These are phyloP conservation scores for Taphrorychus bicolor DNA, from an alignment of 2,888 invertebrate genomes.

Conservation along the genomic window DNA sequence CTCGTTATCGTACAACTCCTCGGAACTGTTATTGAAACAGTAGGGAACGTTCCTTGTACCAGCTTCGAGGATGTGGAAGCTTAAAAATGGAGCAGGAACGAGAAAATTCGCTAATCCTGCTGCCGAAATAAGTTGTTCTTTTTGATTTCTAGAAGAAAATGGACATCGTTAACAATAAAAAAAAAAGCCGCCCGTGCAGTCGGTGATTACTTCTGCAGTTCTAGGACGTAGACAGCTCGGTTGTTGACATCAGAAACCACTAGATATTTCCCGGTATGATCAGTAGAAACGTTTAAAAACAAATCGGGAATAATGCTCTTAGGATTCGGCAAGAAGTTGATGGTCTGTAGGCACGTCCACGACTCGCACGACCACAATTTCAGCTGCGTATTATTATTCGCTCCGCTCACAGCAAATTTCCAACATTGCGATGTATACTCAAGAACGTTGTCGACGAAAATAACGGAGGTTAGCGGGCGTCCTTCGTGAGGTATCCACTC, in stretches of 20 bases:
- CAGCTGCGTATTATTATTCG: conserved; percentile 86
- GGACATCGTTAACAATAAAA: background rate
- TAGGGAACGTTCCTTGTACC: conserved; percentile 63
- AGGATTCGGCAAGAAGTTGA: conserved; percentile 69
- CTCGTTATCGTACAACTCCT: conserved; percentile 68
- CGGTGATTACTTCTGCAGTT: conserved; percentile 64
- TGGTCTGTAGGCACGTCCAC: conserved; percentile 93
- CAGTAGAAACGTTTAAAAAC: conserved; percentile 80
- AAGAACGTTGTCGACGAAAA: conserved; percentile 92
- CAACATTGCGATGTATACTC: conserved; percentile 85
- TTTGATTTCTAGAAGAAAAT: conserved; percentile 63
- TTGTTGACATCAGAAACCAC: conserved; percentile 88
- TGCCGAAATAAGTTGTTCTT: conserved; percentile 70
- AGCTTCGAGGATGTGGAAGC: conserved; percentile 87
- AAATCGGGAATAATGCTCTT: conserved; percentile 56
- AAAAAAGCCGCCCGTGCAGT: background rate
- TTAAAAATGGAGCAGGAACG: conserved; percentile 85
- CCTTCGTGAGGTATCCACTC: conserved; percentile 94
- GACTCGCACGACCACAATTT: conserved; percentile 95
- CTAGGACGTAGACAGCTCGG: conserved; percentile 75
- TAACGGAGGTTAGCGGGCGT: conserved; percentile 84
- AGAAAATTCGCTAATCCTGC: conserved; percentile 85
- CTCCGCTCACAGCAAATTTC: conserved; percentile 94
- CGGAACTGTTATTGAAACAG: conserved; percentile 54
- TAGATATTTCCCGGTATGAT: conserved; percentile 85